Evolutionary conservation across 2,113 vertebrate species (phyloP), one percentile per base, ranked within the genome.

Genomic region (Tetrax tetrax): DNA sequence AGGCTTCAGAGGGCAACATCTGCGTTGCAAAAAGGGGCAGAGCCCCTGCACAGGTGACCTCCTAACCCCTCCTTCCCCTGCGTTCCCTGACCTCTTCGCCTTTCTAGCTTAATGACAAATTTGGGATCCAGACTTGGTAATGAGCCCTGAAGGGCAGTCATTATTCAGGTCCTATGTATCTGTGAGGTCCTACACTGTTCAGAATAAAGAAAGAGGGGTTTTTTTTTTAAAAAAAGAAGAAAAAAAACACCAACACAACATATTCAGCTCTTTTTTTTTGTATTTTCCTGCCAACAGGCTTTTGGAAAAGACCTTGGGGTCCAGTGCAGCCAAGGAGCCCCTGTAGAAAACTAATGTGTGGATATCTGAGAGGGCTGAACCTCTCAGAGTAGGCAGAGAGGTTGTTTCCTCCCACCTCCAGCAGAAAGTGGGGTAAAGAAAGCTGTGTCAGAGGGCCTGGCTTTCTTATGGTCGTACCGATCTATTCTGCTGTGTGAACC

Each of bases 51-150:
- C 0, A 10, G 38, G 64, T 95, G 96, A 95, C 96, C 96, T 96
- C 33, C 63, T 96, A 90, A 95, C 96, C 90, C 24, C 43, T 88
- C 25, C 85, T 94, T 94, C 87, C 75, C 41, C 59, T 0, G 0
- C 71, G 43, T 72, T 93, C 82, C 23, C 87, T 95, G 91, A 96
- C 95, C 95, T 96, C 87, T 96, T 94, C 90, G 75, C 87, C 92
- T 90, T 83, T 37, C 75, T 70, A 31, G 37, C 45, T 86, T 94
- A 96, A 91, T 97, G 96, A 93, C 85, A 81, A 75, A 88, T 93
- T 94, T 94, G 82, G 88, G 88, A 92, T 92, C 90, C 90, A 93
- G 63, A 96, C 54, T 93, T 2, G 0, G 59, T 90, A 94, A 95
- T 96, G 92, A 96, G 70, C 78, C 79, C 82, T 80, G 70, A 95